Evolutionary conservation across 2,113 vertebrate genomes (phyloP).

Genomic region (Poeciliopsis turrubarensis): DNA sequence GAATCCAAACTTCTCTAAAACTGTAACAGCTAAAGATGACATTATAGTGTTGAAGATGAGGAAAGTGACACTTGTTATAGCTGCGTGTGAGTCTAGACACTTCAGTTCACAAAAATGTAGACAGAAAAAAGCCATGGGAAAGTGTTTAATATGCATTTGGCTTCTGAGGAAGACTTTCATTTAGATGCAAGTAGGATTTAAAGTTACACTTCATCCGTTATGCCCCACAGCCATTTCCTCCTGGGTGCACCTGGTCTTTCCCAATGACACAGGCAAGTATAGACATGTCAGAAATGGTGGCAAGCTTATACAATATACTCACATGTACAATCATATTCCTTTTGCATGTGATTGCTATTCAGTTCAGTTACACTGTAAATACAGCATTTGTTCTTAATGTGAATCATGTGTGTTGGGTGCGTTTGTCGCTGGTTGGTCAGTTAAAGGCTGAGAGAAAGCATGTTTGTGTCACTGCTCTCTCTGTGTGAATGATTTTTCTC

Average conservation of each 20-base stretch:
- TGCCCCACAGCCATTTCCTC: constrained; percentile 18
- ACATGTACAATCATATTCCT: background rate
- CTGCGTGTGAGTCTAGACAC: background rate
- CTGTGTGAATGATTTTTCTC: constrained; percentile 43
- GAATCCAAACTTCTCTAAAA: background rate
- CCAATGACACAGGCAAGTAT: constrained; percentile 16
- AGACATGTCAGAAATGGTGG: constrained; percentile 27
- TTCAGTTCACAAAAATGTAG: background rate
- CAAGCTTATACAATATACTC: background rate
- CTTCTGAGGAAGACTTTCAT: background rate
- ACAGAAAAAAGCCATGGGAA: background rate
- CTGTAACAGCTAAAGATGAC: background rate
- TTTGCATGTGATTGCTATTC: background rate
- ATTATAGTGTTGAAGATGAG: background rate
- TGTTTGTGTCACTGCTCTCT: constrained; percentile 27
- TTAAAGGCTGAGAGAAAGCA: constrained; percentile 24
- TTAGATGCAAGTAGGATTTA: background rate
- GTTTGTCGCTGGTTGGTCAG: constrained; percentile 39
- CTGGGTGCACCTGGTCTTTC: constrained; percentile 30
- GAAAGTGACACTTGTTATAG: background rate
- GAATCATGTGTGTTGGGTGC: constrained; percentile 36
- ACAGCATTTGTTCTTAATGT: constrained; percentile 21
- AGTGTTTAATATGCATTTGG: background rate
- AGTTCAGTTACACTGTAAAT: constrained; percentile 8
- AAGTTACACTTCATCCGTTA: constrained; percentile 1